Percentiles rank a stretch among this genome's conserved stretches.
Conservation (phyloP, 2,797 vertebrate species). For the Bovichtus variegatus region DNA sequence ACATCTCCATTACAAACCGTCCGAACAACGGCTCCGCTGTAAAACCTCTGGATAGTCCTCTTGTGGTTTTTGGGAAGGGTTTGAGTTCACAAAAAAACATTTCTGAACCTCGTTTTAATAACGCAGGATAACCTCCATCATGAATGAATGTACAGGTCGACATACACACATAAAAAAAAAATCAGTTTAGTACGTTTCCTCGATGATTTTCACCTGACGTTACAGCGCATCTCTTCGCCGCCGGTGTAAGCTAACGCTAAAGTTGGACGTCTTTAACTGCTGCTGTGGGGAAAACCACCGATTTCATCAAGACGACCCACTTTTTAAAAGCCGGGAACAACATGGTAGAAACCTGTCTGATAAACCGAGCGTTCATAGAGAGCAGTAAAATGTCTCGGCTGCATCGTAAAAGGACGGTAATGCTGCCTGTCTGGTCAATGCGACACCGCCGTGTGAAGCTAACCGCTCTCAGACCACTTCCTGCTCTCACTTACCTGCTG, state of each 20-base stretch:
- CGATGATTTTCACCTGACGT: not conserved
- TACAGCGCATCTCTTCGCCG: not conserved
- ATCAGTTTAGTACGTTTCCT: not conserved
- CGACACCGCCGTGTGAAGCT: slow-evolving; percentile 25
- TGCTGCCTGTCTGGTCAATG: not conserved
- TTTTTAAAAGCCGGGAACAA: not conserved
- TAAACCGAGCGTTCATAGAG: rapidly evolving
- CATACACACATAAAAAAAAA: rapidly evolving
- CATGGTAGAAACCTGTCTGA: rapidly evolving
- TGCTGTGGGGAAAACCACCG: not conserved
- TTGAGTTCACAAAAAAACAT: not conserved
- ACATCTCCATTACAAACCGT: not conserved
- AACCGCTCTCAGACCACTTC: slow-evolving; percentile 40
- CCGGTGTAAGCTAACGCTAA: slow-evolving; percentile 42
- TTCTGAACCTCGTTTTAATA: not conserved
- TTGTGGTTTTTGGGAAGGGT: not conserved
- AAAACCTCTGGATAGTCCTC: not conserved
- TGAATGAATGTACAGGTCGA: not conserved
- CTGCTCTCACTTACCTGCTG: slow-evolving; percentile 64
- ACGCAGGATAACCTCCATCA: rapidly evolving
- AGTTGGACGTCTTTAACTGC: not conserved
- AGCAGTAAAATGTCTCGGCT: not conserved
- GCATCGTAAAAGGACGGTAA: not conserved
- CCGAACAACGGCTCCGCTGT: not conserved
- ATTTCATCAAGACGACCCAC: rapidly evolving